These are phyloP conservation scores for Acheta domesticus DNA, from an alignment of 2,888 invertebrate species.

Conservation along the genomic window DNA sequence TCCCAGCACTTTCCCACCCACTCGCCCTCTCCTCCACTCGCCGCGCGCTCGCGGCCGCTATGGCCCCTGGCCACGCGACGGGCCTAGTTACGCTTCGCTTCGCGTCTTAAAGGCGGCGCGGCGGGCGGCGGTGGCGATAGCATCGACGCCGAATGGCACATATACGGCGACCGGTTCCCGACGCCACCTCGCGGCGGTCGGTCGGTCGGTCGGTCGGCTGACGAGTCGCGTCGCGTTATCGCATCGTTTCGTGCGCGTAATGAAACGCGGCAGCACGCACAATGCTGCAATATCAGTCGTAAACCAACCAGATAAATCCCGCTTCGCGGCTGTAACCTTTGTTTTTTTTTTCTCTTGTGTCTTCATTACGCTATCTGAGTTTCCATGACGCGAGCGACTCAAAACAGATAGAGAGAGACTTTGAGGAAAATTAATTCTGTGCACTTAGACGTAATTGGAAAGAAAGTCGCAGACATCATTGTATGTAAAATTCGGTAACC, in stretches of 20 bases:
- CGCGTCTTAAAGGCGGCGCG: background rate
- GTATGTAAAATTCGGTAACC: constrained; percentile 8
- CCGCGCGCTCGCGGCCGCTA: background rate
- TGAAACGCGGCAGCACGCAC: background rate
- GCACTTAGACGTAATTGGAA: background rate
- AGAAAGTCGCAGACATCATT: constrained; percentile 8
- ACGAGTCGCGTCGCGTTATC: background rate
- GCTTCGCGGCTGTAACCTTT: too few relatives aligned
- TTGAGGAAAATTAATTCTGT: background rate
- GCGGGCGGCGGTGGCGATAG: background rate
- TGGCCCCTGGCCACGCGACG: background rate
- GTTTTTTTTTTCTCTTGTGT: too few relatives aligned
- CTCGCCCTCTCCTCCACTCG: too few relatives aligned
- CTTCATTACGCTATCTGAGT: too few relatives aligned
- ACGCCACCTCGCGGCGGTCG: background rate
- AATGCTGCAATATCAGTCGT: too few relatives aligned
- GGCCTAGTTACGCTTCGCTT: background rate
- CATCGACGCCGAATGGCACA: background rate
- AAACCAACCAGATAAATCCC: too few relatives aligned
- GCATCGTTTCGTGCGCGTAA: background rate
- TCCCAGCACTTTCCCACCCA: too few relatives aligned
- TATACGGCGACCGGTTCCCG: background rate
- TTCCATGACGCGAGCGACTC: too few relatives aligned
- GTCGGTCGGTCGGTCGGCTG: too few relatives aligned
- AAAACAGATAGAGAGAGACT: background rate